phyloP scores from a whole-genome alignment of 2,113 vertebrate genomes.

The Bungarus multicinctus region DNA sequence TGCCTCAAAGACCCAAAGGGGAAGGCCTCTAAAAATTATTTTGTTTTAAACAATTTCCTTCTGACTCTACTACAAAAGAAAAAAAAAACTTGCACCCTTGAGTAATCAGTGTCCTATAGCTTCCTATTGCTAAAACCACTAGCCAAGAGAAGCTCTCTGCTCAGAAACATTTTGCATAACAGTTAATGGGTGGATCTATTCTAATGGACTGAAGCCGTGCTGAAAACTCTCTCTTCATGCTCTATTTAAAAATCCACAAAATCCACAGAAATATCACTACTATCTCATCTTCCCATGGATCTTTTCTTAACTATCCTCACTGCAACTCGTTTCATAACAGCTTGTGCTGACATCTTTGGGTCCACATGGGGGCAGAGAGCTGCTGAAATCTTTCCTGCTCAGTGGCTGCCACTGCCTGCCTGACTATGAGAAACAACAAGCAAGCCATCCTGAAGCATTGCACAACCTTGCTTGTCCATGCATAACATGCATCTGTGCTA shows the following conservation, averaged over 20 bases:
- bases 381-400: not conserved
- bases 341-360: not conserved
- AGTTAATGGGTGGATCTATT: constrained; percentile 60
- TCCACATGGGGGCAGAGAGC: not conserved
- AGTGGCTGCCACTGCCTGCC: not conserved
- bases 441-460: not conserved
- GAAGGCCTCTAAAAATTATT: not conserved
- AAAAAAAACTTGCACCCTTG: constrained; percentile 42
- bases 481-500: not conserved
- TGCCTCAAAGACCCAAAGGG: not conserved
- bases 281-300: constrained; percentile 40
- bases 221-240: constrained; percentile 39
- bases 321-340: constrained; percentile 48
- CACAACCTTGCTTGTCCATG: not conserved
- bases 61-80: not conserved
- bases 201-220: constrained; percentile 60
- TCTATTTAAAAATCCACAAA: not conserved
- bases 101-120: constrained; percentile 28
- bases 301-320: constrained; percentile 31
- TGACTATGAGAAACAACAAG: constrained; percentile 15
- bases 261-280: constrained; percentile 12
- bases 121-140: constrained; percentile 31
- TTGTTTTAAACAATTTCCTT: not conserved
- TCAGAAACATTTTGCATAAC: constrained; percentile 64
- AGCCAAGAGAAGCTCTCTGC: constrained; percentile 51